phyloP scores from a whole-genome alignment of 2,113 vertebrate species.

The Melanotaenia duboulayi region DNA sequence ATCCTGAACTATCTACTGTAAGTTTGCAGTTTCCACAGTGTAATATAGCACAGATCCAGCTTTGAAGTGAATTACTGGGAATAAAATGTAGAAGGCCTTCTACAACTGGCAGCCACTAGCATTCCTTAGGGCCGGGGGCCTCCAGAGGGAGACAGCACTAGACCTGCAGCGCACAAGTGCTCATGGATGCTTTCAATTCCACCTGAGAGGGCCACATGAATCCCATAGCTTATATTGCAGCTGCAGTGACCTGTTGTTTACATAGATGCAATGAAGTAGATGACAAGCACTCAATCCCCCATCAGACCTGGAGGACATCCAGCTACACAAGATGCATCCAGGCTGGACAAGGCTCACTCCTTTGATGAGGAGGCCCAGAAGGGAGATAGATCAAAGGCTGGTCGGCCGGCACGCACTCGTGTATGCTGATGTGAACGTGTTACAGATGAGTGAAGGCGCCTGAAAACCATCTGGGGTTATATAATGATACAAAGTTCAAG shows the following conservation, averaged over 20 bases:
- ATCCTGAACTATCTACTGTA: slow-evolving; percentile 19
- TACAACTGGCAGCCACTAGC: slow-evolving; percentile 40
- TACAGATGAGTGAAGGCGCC: slow-evolving; percentile 73
- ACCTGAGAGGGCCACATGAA: slow-evolving; percentile 27
- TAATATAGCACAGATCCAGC: slow-evolving; percentile 43
- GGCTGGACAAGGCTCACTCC: slow-evolving; percentile 40
- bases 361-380: slow-evolving; percentile 49
- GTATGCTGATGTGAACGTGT: slow-evolving; percentile 64
- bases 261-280: slow-evolving; percentile 38
- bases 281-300: slow-evolving; percentile 32
- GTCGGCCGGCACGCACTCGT: slow-evolving; percentile 29
- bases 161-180: slow-evolving; percentile 12
- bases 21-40: slow-evolving; percentile 29
- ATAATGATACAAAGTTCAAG: slow-evolving; percentile 52
- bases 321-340: slow-evolving; percentile 43
- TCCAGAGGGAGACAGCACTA: slow-evolving; percentile 27
- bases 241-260: slow-evolving; percentile 29
- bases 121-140: slow-evolving; percentile 58
- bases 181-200: slow-evolving; percentile 19
- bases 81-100: slow-evolving; percentile 44
- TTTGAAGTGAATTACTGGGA: slow-evolving; percentile 46
- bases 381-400: slow-evolving; percentile 67
- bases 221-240: not conserved
- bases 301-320: slow-evolving; percentile 51
- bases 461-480: slow-evolving; percentile 68